Evolutionary conservation across 2,888 invertebrate genomes (phyloP).

Genomic region (Mesoligia furuncula): DNA sequence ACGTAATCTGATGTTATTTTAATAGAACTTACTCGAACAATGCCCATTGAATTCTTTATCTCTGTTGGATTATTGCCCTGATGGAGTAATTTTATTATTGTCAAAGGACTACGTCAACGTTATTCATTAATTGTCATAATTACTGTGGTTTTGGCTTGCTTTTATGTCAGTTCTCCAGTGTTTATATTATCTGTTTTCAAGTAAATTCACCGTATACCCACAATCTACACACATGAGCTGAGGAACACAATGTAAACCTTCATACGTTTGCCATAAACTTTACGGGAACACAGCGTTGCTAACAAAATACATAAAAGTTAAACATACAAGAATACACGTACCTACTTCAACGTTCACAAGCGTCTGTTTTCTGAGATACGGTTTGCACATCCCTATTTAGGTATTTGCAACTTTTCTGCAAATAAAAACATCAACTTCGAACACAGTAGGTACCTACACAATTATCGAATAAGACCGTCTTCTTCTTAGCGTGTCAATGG

Average conservation of each 20-base stretch:
- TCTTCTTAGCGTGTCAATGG: no score
- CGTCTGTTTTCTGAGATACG: conserved; percentile 19
- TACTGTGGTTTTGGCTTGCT: not conserved
- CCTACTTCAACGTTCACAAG: conserved; percentile 7
- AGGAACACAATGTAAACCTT: conserved; percentile 7
- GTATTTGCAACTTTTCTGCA: conserved; percentile 4
- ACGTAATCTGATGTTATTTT: conserved; percentile 29
- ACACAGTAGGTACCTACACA: not conserved
- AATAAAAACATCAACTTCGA: not conserved
- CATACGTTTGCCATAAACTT: conserved; percentile 45
- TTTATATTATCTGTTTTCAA: not conserved
- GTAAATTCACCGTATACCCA: not conserved
- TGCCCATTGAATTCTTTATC: not conserved
- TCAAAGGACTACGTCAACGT: not conserved
- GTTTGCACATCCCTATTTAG: not conserved
- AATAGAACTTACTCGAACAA: conserved; percentile 9
- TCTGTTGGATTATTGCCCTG: not conserved
- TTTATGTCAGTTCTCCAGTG: not conserved
- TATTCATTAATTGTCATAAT: not conserved
- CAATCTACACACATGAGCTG: not conserved
- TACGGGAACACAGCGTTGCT: conserved; percentile 33
- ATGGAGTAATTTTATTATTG: not conserved
- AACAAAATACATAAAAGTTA: conserved; percentile 37
- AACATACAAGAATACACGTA: conserved; percentile 21
- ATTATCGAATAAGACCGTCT: not conserved